Evolutionary conservation across 2,797 vertebrate genomes (phyloP).

Genomic region (Silurus lanzhouensis): DNA sequence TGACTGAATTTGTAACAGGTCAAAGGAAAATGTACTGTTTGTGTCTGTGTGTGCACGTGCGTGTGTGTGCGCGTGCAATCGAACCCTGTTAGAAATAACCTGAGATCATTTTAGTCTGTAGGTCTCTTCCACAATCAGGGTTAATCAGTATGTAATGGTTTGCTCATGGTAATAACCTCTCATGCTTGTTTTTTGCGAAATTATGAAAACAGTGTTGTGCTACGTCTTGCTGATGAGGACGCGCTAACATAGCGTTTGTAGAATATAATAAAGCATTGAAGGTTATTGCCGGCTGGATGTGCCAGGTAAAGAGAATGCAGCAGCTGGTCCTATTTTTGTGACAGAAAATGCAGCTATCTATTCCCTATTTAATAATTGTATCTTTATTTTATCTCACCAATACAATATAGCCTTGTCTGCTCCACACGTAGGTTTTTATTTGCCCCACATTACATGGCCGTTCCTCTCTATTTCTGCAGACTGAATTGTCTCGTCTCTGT

Average conservation of each 20-base stretch:
- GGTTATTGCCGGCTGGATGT: conserved; percentile 6
- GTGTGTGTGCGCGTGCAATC: background rate
- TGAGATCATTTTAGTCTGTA: background rate
- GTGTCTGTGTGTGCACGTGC: background rate
- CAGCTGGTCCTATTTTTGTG: background rate
- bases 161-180: background rate
- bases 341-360: conserved; percentile 16
- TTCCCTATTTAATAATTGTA: conserved; percentile 30
- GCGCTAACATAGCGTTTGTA: background rate
- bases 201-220: background rate
- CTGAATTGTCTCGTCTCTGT: conserved; percentile 58
- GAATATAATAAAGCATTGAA: conserved; percentile 18
- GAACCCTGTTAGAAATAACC: conserved; percentile 11
- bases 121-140: background rate
- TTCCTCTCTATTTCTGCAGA: conserved; percentile 37
- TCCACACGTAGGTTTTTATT: conserved; percentile 31
- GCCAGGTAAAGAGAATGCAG: background rate
- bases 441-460: conserved; percentile 2
- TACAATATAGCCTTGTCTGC: conserved; percentile 29
- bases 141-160: conserved; percentile 18
- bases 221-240: conserved; percentile 10
- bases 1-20: conserved; percentile 59
- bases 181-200: background rate
- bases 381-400: conserved; percentile 38
- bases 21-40: conserved; percentile 34